Evolutionary conservation across 2,888 invertebrate species (phyloP).

Genomic region (Protodeltote pygarga): DNA sequence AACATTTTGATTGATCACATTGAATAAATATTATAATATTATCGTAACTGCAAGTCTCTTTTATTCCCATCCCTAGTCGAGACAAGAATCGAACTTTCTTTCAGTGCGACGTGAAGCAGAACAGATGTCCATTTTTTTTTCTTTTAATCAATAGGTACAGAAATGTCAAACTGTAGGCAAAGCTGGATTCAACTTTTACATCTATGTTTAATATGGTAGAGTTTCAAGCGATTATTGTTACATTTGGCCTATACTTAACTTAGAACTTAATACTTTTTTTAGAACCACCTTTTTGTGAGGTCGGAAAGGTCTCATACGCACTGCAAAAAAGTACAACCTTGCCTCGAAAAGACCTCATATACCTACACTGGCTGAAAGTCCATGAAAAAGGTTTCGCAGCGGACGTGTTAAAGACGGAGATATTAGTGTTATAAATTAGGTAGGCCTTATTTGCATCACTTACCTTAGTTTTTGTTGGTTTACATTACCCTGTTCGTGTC

Average conservation of each 20-base stretch:
- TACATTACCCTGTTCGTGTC: slow-evolving; percentile 64
- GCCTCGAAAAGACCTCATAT: slow-evolving; percentile 2
- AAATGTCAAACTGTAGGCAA: not conserved
- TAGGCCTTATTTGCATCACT: no score
- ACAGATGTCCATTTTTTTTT: not conserved
- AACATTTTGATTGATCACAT: slow-evolving; percentile 7
- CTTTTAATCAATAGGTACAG: not conserved
- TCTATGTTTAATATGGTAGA: not conserved
- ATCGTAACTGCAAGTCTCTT: slow-evolving; percentile 6
- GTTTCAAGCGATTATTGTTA: not conserved
- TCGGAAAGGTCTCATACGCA: not conserved
- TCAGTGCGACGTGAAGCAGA: slow-evolving; percentile 4
- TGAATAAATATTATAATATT: slow-evolving; percentile 6
- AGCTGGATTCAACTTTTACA: slow-evolving; percentile 1
- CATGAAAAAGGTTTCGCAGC: no score
- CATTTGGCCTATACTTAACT: not conserved
- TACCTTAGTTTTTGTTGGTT: slow-evolving; percentile 11
- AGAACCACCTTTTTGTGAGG: not conserved
- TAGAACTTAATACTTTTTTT: no score
- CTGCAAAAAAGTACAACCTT: slow-evolving; percentile 1
- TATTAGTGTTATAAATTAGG: no score
- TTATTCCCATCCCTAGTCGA: slow-evolving; percentile 6
- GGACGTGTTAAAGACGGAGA: no score
- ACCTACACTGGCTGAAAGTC: not conserved
- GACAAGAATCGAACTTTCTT: slow-evolving; percentile 1